phyloP scores from a whole-genome alignment of 2,797 vertebrate genomes.

The Chloroceryle amazona region DNA sequence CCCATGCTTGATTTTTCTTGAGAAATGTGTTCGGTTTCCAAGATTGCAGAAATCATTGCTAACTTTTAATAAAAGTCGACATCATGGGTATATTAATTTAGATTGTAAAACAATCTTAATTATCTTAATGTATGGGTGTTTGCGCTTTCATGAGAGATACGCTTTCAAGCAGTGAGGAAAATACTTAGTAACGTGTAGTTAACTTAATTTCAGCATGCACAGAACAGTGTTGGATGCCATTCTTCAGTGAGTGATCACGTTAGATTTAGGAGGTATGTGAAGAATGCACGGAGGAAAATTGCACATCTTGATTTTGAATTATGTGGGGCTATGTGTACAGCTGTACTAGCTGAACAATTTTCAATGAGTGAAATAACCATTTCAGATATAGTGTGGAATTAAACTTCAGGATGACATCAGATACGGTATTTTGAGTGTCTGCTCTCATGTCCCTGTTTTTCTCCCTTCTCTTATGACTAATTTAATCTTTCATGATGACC shows the following conservation, averaged over 20 bases:
- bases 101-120: background rate
- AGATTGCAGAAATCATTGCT: background rate
- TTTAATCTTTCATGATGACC: background rate
- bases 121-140: constrained; percentile 27
- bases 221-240: constrained; percentile 30
- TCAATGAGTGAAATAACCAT: background rate
- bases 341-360: background rate
- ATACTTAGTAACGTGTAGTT: constrained; percentile 33
- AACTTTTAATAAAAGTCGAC: background rate
- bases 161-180: constrained; percentile 9
- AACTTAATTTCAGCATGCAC: constrained; percentile 42
- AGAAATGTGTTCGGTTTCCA: background rate
- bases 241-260: constrained; percentile 46
- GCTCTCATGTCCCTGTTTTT: background rate
- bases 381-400: background rate
- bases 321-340: background rate
- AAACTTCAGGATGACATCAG: background rate
- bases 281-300: constrained; percentile 62
- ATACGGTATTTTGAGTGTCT: background rate
- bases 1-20: background rate
- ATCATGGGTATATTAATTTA: background rate
- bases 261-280: constrained; percentile 68
- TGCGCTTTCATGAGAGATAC: background rate
- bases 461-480: background rate
- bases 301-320: constrained; percentile 54